phyloP scores from a whole-genome alignment of 2,888 invertebrate genomes.

The Opisthograptis luteolata region DNA sequence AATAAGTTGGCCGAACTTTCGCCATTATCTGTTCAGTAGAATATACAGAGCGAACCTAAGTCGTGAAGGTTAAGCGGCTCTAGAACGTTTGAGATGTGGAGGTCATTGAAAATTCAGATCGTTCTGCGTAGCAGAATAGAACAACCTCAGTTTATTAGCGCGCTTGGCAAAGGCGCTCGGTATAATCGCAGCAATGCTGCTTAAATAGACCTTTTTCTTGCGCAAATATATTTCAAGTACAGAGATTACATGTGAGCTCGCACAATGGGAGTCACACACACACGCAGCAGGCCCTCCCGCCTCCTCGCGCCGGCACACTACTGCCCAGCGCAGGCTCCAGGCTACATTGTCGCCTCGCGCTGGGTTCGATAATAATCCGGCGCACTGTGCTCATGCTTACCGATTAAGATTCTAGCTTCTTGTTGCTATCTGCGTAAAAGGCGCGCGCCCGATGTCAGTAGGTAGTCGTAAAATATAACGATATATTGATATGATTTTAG shows the following conservation, averaged over 20 bases:
- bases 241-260: no score
- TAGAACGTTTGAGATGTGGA: no score
- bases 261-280: no score
- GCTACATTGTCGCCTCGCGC: background rate
- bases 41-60: no score
- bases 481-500: constrained; percentile 17
- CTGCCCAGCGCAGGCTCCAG: background rate
- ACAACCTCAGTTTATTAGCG: background rate
- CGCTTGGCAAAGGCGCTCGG: no score
- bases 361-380: background rate
- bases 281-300: no score
- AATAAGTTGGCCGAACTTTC: no score
- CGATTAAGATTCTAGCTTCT: background rate
- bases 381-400: no score
- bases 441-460: constrained; percentile 1
- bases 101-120: no score
- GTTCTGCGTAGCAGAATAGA: no score
- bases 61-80: no score
- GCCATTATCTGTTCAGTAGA: no score
- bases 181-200: background rate
- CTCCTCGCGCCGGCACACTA: background rate
- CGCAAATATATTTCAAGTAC: background rate
- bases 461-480: constrained; percentile 15
- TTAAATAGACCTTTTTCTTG: background rate
- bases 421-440: background rate